These are phyloP conservation scores for Eolophus roseicapilla DNA, from an alignment of 2,113 vertebrate species.

Conservation along the genomic window DNA sequence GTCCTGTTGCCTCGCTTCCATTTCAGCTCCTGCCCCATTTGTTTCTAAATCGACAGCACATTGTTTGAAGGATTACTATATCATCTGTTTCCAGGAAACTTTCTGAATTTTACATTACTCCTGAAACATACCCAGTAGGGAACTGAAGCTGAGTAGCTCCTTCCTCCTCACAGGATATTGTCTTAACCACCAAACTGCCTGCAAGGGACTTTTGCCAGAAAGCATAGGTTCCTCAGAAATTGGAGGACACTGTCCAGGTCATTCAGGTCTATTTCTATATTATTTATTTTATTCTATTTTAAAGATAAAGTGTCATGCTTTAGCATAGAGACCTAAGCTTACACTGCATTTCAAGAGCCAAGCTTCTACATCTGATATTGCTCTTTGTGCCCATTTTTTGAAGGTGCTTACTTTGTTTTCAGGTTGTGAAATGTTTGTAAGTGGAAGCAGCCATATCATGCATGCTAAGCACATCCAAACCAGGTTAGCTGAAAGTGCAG, in stretches of 20 bases:
- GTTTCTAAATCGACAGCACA: slow-evolving; percentile 16
- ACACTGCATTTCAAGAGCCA: background rate
- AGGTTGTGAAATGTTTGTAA: background rate
- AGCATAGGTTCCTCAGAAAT: background rate
- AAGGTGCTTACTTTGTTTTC: background rate
- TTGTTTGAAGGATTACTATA: slow-evolving; percentile 35
- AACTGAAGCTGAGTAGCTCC: background rate
- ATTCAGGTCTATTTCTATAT: background rate
- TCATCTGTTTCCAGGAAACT: slow-evolving; percentile 54
- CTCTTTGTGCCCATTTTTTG: background rate
- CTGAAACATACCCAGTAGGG: background rate
- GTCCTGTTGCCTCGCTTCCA: background rate
- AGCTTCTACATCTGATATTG: background rate
- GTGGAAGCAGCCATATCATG: background rate
- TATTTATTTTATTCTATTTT: background rate
- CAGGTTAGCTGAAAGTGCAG: background rate
- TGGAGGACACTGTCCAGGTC: background rate
- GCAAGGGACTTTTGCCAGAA: background rate
- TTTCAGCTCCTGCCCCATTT: background rate
- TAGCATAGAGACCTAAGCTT: background rate
- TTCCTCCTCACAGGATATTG: background rate
- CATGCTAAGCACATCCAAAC: background rate
- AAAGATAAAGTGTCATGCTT: background rate
- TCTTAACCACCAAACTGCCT: background rate
- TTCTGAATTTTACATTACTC: slow-evolving; percentile 45